Evolutionary conservation across 2,113 vertebrate genomes (phyloP).

Genomic region (Circaetus cinerascens): DNA sequence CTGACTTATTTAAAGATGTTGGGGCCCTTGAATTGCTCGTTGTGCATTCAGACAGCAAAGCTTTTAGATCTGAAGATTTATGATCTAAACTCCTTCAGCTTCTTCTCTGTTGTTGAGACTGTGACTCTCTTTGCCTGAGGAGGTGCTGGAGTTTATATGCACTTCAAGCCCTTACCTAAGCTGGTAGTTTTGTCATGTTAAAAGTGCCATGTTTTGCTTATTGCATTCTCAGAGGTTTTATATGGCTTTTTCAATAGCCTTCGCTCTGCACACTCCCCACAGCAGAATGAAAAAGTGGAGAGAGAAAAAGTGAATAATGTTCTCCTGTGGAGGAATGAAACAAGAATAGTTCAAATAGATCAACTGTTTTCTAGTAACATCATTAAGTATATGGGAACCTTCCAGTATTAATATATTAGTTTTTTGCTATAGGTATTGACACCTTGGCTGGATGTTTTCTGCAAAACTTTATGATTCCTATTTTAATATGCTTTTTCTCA

Average conservation of each 20-base stretch:
- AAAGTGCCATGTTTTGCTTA: conserved; percentile 37
- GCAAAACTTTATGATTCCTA: neutral
- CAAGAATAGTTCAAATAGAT: neutral
- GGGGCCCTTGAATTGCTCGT: neutral
- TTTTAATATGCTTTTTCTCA: neutral
- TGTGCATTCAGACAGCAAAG: conserved; percentile 34
- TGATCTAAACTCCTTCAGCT: conserved; percentile 27
- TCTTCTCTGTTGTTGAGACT: neutral
- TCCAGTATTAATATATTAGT: neutral
- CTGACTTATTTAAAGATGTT: neutral
- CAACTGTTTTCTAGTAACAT: neutral
- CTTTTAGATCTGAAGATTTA: conserved; percentile 39
- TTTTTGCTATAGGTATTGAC: neutral
- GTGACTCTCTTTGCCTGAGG: conserved; percentile 38
- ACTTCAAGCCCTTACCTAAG: conserved; percentile 22
- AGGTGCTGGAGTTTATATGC: conserved; percentile 27
- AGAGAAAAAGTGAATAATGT: neutral
- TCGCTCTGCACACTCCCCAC: neutral
- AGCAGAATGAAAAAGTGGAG: neutral
- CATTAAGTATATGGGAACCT: neutral
- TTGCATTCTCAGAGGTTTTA: conserved; percentile 24
- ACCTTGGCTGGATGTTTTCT: conserved; percentile 1
- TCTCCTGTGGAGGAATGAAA: neutral
- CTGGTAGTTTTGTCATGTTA: conserved; percentile 27
- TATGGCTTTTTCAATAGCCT: conserved; percentile 18